phyloP scores from a whole-genome alignment of 2,797 vertebrate genomes.

The Muscicapa striata region DNA sequence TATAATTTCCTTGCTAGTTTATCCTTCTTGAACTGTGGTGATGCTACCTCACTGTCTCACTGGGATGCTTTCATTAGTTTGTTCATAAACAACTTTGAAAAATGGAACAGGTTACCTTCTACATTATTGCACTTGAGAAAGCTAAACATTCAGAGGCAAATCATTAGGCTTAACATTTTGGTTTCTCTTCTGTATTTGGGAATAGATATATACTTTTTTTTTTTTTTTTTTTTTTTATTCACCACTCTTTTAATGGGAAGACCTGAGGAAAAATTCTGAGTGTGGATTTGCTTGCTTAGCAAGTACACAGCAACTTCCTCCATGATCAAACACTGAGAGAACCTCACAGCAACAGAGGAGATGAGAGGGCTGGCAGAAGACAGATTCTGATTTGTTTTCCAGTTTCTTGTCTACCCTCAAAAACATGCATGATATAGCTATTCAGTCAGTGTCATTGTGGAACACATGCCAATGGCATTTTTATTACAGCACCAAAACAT shows the following conservation, averaged over 20 bases:
- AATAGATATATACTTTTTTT: background rate
- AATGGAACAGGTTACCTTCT: background rate
- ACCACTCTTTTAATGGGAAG: background rate
- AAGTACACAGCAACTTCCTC: background rate
- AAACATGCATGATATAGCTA: background rate
- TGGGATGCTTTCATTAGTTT: background rate
- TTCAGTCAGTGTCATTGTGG: background rate
- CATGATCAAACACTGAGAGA: background rate
- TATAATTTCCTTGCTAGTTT: background rate
- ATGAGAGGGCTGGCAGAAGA: background rate
- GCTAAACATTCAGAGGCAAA: background rate
- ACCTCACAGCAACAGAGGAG: background rate
- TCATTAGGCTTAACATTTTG: background rate
- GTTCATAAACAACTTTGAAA: background rate
- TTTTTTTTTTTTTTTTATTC: background rate
- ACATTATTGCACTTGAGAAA: background rate
- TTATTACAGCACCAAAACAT: background rate
- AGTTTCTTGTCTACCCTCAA: background rate
- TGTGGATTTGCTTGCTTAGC: background rate
- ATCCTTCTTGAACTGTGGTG: background rate
- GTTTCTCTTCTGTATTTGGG: background rate
- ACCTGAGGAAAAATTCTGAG: background rate
- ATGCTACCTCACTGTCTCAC: background rate
- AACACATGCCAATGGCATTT: background rate
- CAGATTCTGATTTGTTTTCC: background rate